phyloP scores from a whole-genome alignment of 2,888 invertebrate species.

The Stratiomys singularior region DNA sequence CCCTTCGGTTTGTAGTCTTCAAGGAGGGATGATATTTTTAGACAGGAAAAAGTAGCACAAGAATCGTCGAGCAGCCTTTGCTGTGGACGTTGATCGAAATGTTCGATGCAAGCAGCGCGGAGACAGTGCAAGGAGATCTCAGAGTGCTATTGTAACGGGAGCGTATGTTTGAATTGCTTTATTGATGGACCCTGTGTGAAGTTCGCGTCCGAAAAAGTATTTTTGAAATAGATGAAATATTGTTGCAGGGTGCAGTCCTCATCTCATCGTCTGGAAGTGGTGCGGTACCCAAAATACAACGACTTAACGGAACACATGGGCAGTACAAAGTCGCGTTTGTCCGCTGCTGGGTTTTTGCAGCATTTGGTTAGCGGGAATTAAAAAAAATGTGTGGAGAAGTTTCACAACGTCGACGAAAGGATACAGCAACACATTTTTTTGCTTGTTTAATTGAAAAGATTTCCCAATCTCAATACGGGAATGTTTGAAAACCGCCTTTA shows the following conservation, averaged over 20 bases:
- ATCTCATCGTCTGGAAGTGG: not conserved
- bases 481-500: too few relatives aligned
- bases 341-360: not conserved
- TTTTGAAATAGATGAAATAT: conserved; percentile 30
- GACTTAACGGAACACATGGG: not conserved
- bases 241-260: conserved; percentile 34
- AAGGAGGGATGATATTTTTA: conserved; percentile 38
- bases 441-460: too few relatives aligned
- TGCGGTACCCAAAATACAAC: not conserved
- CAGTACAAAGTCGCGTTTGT: conserved; percentile 21
- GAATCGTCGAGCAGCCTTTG: not conserved
- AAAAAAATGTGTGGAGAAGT: not conserved
- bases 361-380: not conserved
- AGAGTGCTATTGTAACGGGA: conserved; percentile 14
- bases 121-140: conserved; percentile 4
- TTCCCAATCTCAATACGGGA: too few relatives aligned
- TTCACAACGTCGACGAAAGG: not conserved
- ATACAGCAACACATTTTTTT: not conserved
- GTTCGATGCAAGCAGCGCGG: not conserved
- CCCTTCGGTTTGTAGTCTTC: conserved; percentile 21
- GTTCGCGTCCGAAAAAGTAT: not conserved
- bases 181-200: conserved; percentile 10
- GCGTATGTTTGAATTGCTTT: conserved; percentile 11
- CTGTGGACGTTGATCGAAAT: not conserved
- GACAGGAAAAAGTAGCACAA: not conserved